Conservation (phyloP, 2,797 vertebrate genomes). For the Coccyzus lansbergi region DNA sequence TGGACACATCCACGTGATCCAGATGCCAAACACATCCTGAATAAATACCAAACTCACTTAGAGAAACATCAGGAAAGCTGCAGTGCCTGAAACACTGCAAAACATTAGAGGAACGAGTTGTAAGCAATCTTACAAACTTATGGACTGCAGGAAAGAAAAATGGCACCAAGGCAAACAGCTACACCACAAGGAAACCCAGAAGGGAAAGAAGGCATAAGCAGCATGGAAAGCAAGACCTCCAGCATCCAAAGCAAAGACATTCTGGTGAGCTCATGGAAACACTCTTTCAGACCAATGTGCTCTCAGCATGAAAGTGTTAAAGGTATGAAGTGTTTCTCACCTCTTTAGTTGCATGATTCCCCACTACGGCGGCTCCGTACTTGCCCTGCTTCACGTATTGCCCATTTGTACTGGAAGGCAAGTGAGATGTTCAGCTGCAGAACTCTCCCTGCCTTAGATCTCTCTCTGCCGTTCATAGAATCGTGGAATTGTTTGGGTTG, state of each 20-base stretch:
- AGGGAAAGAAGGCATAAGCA: neutral
- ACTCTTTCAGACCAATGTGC: fast-evolving
- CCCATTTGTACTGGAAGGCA: constrained; percentile 84
- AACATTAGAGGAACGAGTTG: neutral
- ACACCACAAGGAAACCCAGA: neutral
- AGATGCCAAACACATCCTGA: neutral
- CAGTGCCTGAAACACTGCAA: neutral
- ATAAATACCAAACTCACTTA: neutral
- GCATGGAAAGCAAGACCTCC: neutral
- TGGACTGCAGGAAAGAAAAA: neutral
- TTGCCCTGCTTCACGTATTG: constrained; percentile 95
- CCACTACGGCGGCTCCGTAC: constrained; percentile 92
- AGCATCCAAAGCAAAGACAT: neutral
- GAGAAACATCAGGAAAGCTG: neutral
- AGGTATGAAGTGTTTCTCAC: constrained; percentile 71
- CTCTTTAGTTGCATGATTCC: constrained; percentile 87
- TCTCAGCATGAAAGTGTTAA: neutral
- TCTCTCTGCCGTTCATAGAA: neutral
- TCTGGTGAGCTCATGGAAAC: neutral
- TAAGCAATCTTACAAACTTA: neutral
- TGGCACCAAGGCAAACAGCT: neutral
- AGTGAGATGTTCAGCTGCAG: constrained; percentile 9
- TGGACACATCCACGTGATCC: neutral
- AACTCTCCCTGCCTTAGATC: neutral
- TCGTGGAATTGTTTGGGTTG: too few species aligned